These are phyloP conservation scores for Onychostoma macrolepis DNA, from an alignment of 2,113 vertebrate species.

Conservation along the genomic window DNA sequence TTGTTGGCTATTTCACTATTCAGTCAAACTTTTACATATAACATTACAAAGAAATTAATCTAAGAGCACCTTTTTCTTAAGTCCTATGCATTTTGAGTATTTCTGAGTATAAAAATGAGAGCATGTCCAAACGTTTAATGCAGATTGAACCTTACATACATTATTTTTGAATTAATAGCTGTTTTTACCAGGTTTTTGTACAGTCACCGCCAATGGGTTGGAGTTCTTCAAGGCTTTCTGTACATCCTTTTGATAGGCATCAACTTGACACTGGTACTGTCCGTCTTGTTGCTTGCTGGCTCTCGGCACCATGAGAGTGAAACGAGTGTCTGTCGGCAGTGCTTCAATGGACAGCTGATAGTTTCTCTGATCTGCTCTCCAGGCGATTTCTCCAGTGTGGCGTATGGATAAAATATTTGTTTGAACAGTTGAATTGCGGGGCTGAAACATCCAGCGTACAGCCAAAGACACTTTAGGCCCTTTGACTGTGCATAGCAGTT, in stretches of 20 bases:
- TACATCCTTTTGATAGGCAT: conserved; percentile 69
- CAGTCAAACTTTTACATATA: neutral
- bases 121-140: neutral
- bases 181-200: conserved; percentile 79
- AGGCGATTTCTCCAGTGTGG: conserved; percentile 71
- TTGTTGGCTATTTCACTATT: neutral
- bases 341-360: conserved; percentile 72
- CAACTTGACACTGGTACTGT: conserved; percentile 75
- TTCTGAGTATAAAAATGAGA: neutral
- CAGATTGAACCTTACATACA: conserved; percentile 57
- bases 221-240: conserved; percentile 61
- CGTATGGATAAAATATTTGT: conserved; percentile 69
- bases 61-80: too few species aligned
- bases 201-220: conserved; percentile 67
- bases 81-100: too few species aligned
- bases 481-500: conserved; percentile 65
- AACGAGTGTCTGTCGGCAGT: neutral
- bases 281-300: conserved; percentile 68
- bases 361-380: conserved; percentile 63
- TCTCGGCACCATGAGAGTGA: conserved; percentile 69
- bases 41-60: too few species aligned
- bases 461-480: conserved; percentile 58
- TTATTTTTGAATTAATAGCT: neutral
- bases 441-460: conserved; percentile 77
- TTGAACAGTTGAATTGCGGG: neutral